phyloP scores from a whole-genome alignment of 1,140 invertebrate genomes.

The Pygmarrhopalites habei region DNA sequence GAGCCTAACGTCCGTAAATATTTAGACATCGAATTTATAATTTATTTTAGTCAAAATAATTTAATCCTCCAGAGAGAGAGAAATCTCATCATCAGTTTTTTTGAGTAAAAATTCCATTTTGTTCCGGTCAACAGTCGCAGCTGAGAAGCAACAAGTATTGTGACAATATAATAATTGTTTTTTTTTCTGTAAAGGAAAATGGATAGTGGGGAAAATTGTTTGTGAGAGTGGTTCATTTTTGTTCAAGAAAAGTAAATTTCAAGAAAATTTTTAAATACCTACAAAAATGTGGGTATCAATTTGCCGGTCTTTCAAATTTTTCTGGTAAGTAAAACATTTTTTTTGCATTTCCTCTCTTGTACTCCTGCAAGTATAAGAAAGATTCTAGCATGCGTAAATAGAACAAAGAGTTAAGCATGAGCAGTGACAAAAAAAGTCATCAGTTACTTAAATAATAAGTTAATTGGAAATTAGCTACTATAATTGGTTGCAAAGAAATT shows the following conservation, averaged over 20 bases:
- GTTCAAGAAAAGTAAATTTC: neutral
- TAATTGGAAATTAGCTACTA: neutral
- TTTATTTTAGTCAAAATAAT: no score
- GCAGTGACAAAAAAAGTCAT: neutral
- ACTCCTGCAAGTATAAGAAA: neutral
- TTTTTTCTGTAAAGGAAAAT: neutral
- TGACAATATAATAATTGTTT: neutral
- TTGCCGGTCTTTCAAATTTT: slow-evolving; percentile 11
- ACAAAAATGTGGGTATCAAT: slow-evolving; percentile 1
- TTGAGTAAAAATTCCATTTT: no score
- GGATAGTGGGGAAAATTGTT: neutral
- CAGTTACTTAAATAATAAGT: neutral
- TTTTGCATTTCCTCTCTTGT: neutral
- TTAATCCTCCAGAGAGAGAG: no score
- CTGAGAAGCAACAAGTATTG: no score
- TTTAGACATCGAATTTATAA: no score
- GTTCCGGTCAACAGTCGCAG: no score
- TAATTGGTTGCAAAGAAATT: neutral
- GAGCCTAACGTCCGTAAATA: no score
- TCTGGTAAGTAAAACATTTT: slow-evolving; percentile 8
- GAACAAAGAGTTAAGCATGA: neutral
- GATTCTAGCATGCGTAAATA: neutral
- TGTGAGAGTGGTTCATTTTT: neutral
- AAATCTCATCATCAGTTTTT: no score
- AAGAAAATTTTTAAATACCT: neutral